These are phyloP conservation scores for Dynastes tityus DNA, from an alignment of 2,888 invertebrate species.

Conservation along the genomic window DNA sequence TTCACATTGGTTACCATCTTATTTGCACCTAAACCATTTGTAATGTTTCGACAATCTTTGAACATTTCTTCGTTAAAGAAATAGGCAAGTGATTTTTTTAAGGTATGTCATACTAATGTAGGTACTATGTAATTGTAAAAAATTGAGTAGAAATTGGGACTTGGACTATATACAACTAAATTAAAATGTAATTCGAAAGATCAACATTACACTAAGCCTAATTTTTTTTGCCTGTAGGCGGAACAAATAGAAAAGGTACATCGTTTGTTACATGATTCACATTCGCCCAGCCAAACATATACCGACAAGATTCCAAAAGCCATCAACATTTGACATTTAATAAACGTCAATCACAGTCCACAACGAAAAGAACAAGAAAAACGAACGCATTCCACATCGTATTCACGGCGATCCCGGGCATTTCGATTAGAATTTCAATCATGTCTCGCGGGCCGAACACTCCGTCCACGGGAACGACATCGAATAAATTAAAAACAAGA, in stretches of 20 bases:
- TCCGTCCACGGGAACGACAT: constrained; percentile 18
- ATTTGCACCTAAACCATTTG: no score
- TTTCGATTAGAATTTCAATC: constrained; percentile 41
- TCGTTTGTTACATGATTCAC: background rate
- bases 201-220: no score
- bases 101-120: no score
- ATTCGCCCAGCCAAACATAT: no score
- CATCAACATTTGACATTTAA: constrained; percentile 40
- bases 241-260: background rate
- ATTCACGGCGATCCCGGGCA: constrained; percentile 20
- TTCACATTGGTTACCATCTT: no score
- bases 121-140: no score
- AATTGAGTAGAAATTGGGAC: no score
- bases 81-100: no score
- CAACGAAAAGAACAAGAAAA: constrained; percentile 10
- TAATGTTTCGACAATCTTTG: no score
- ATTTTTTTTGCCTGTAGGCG: background rate
- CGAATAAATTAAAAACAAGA: constrained; percentile 33
- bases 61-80: no score
- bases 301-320: constrained; percentile 6
- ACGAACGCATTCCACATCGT: constrained; percentile 15
- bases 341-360: constrained; percentile 24
- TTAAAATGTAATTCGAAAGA: no score
- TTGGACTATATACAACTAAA: no score
- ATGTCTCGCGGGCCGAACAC: constrained; percentile 16